Conservation (phyloP, 2,797 vertebrate species). For the Craterocephalus amniculus region DNA sequence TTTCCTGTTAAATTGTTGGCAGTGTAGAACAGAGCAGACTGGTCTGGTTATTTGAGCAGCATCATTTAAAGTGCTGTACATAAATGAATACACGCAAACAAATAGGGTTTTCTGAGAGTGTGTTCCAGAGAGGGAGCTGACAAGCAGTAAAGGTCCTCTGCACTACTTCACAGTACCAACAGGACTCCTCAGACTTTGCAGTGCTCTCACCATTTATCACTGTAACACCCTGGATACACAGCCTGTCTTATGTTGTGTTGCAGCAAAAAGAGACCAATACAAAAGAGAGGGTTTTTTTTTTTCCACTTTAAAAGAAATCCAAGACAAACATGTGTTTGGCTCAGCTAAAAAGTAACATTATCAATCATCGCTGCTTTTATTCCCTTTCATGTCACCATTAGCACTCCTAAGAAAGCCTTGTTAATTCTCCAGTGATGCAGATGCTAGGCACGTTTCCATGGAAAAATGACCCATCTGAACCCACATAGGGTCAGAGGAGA, state of each 20-base stretch:
- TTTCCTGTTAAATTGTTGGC: not conserved
- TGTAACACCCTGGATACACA: not conserved
- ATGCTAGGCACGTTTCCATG: conserved; percentile 28
- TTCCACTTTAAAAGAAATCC: not conserved
- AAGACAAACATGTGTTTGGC: not conserved
- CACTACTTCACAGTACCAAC: not conserved
- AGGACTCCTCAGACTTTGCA: not conserved
- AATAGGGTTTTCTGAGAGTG: not conserved
- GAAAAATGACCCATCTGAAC: conserved; percentile 26
- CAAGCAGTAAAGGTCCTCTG: not conserved
- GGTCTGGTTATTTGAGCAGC: not conserved
- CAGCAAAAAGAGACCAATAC: not conserved
- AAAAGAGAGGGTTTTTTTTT: too few species aligned
- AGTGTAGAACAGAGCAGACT: not conserved
- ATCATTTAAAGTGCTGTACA: not conserved
- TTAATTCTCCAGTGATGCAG: conserved; percentile 27
- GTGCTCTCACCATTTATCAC: not conserved
- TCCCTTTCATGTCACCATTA: not conserved
- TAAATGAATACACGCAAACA: not conserved
- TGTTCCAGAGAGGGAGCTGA: conserved; percentile 2
- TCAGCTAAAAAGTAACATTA: conserved; percentile 3
- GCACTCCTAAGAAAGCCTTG: conserved; percentile 12
- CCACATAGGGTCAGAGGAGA: conserved; percentile 11
- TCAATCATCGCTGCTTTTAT: conserved; percentile 30
- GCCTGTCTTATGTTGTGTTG: not conserved